phyloP scores from a whole-genome alignment of 2,113 vertebrate species.

The Rhegmatorhina hoffmannsi region DNA sequence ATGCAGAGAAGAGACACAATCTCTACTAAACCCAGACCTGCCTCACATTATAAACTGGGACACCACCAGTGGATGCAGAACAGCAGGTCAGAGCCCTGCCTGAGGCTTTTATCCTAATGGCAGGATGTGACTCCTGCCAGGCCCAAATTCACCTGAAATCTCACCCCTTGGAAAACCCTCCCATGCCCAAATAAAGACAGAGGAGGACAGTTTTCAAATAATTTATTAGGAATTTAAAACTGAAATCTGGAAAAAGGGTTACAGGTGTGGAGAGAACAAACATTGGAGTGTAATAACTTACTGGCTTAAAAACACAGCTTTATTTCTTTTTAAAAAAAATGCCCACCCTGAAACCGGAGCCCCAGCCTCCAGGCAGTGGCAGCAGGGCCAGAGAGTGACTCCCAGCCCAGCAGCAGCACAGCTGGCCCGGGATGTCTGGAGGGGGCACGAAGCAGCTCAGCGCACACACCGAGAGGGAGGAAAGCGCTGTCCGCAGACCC shows the following conservation, averaged over 20 bases:
- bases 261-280: slow-evolving; percentile 91
- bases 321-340: slow-evolving; percentile 75
- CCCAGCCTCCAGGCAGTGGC: slow-evolving; percentile 64
- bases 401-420: slow-evolving; percentile 55
- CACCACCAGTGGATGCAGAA: neutral
- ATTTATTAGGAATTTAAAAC: slow-evolving; percentile 99
- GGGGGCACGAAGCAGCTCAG: slow-evolving; percentile 63
- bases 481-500: slow-evolving; percentile 69
- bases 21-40: neutral
- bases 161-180: neutral
- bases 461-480: slow-evolving; percentile 38
- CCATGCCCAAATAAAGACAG: neutral
- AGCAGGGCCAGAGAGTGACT: slow-evolving; percentile 47
- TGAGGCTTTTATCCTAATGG: neutral
- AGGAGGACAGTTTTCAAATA: slow-evolving; percentile 90
- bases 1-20: neutral
- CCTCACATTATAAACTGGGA: neutral
- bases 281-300: slow-evolving; percentile 81
- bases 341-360: slow-evolving; percentile 78
- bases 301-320: slow-evolving; percentile 82
- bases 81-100: neutral
- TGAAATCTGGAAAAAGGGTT: slow-evolving; percentile 90
- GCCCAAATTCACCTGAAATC: neutral
- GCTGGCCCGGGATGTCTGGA: slow-evolving; percentile 37
- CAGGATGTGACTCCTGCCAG: neutral